Base-by-base conservation (phyloP, 2,888 invertebrate species). In the Alloscopus bannaensis region DNA sequence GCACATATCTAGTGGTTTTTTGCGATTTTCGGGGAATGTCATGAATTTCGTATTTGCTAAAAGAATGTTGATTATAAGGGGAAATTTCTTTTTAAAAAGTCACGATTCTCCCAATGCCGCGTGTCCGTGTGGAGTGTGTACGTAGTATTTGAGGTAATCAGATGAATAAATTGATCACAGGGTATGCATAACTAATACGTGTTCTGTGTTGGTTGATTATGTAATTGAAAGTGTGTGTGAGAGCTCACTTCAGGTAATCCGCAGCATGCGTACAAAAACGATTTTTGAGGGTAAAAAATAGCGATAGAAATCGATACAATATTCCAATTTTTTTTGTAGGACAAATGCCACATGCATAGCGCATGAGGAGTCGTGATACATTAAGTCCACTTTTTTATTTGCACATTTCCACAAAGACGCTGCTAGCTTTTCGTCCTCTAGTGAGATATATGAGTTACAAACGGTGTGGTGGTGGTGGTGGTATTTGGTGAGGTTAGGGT, bases 361-460 rank as follows among this genome's bases (percentile, higher is more conserved):
- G 57, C 8, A 55, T 8, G 24, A 59, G 3, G n/a, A 18, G 18
- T 59, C 59, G 59, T 59, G 59, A 59, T 59, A n/a, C 59, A 59
- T 22, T 59, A 59, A 59, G 29, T 59, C 31, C 18, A 59, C 24
- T 59, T 59, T 59, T 59, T 29, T 55, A 55, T 55, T 24, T 55
- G 13, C 18, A 26, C 13, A 8, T 40, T 40, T 40, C 13, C 40
- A 40, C 8, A 40, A 40, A 40, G 40, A 11, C 8, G n/a, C n/a
- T n/a, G 13, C 40, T 40, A 11, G 40, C 40, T 40, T 13, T 8
- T 11, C 8, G 8, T 8, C 40, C 40, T 40, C 8, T 40, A 40
- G 13, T 40, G 40, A 13, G 13, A 40, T 40, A 40, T 40, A 40
- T 40, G 8, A 40, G 40, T 40, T 40, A 36, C 36, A 36, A 16